Conservation (phyloP, 2,797 vertebrate species). For the Thunnus albacares region DNA sequence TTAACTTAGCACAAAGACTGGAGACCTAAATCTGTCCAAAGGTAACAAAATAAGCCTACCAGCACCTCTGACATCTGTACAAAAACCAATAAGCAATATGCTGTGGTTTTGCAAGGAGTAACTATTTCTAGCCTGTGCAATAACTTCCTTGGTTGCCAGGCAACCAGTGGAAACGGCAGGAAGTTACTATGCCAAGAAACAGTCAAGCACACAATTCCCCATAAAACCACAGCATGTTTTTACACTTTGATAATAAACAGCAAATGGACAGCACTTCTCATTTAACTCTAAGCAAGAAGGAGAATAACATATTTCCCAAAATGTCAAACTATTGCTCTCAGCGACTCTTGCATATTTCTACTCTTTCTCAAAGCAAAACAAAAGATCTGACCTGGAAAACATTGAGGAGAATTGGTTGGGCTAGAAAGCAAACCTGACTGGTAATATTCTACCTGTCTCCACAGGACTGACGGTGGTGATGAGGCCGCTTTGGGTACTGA, state of each 20-base stretch:
- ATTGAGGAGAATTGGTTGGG: conserved; percentile 51
- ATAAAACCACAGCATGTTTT: no score
- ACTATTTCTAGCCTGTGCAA: no score
- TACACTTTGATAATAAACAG: no score
- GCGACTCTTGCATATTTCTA: background rate
- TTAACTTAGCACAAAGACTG: background rate
- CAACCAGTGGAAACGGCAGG: no score
- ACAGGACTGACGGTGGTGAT: conserved; percentile 81
- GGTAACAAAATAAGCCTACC: no score
- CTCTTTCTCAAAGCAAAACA: background rate
- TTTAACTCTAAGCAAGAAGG: background rate
- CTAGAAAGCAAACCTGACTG: conserved; percentile 75
- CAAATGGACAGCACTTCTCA: background rate
- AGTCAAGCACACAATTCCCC: no score
- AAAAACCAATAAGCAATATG: background rate
- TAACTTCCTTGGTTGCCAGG: no score
- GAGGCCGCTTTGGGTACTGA: conserved; percentile 86
- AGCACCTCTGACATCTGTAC: background rate
- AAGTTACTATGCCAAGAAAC: no score
- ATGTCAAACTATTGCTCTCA: background rate
- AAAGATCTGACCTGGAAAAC: conserved; percentile 57
- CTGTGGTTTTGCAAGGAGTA: background rate
- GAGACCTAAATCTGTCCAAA: background rate
- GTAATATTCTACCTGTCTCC: conserved; percentile 86
- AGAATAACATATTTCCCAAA: background rate